Conservation (phyloP, 2,113 vertebrate species). For the Cyphomyrus plagiostoma region DNA sequence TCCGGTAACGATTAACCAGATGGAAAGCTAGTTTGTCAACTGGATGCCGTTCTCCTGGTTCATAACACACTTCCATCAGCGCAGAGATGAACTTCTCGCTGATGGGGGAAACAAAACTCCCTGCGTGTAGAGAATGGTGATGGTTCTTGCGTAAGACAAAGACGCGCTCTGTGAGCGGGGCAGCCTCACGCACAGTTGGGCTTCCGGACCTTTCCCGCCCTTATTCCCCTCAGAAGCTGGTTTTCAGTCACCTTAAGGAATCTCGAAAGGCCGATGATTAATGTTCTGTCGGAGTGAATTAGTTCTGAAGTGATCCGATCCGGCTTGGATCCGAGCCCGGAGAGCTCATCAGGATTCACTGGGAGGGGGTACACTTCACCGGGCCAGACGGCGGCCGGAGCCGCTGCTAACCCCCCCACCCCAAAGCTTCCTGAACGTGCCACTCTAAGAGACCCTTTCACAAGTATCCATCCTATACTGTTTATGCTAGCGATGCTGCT, state of each 20-base stretch:
- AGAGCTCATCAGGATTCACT: slow-evolving; percentile 25
- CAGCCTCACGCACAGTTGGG: slow-evolving; percentile 24
- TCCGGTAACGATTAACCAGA: background rate
- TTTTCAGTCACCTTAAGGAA: slow-evolving; percentile 45
- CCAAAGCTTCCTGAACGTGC: background rate
- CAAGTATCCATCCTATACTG: background rate
- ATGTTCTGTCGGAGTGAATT: slow-evolving; percentile 63
- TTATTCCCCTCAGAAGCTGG: slow-evolving; percentile 15
- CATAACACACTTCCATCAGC: background rate
- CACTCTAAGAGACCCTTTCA: background rate
- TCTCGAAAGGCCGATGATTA: slow-evolving; percentile 59
- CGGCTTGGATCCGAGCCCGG: slow-evolving; percentile 49
- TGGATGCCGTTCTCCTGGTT: background rate
- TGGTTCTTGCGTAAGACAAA: background rate
- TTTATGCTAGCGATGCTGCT: background rate
- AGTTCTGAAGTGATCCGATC: slow-evolving; percentile 44
- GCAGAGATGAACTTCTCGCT: background rate
- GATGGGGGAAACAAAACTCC: background rate
- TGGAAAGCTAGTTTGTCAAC: background rate
- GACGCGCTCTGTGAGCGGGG: background rate
- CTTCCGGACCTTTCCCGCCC: slow-evolving; percentile 5
- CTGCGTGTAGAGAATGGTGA: background rate
- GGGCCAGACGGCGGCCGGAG: background rate
- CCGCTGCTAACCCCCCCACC: background rate
- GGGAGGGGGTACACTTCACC: background rate